phyloP scores from a whole-genome alignment of 2,888 invertebrate species.

The Hecatera dysodea region DNA sequence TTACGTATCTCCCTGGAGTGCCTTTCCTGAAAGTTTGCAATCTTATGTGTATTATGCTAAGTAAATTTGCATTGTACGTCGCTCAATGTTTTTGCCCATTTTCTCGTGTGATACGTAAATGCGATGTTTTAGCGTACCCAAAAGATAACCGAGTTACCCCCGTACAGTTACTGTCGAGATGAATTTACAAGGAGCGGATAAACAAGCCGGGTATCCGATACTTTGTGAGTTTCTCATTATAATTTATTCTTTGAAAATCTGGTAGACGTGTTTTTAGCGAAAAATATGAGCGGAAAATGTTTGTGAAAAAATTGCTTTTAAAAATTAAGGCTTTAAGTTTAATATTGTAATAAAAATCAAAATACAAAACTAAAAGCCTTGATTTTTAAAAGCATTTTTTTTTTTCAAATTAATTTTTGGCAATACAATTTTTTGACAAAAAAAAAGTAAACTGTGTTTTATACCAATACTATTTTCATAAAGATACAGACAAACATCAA shows the following conservation, averaged over 20 bases:
- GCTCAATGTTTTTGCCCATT: slow-evolving; percentile 68
- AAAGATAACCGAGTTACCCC: slow-evolving; percentile 74
- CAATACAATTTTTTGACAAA: slow-evolving; percentile 12
- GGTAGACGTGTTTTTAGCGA: slow-evolving; percentile 44
- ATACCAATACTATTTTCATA: no score
- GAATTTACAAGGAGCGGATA: slow-evolving; percentile 63
- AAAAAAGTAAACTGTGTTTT: no score
- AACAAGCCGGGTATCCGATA: slow-evolving; percentile 61
- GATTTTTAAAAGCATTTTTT: no score
- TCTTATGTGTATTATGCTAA: slow-evolving; percentile 73
- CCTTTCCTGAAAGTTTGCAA: slow-evolving; percentile 69
- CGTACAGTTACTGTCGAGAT: slow-evolving; percentile 59
- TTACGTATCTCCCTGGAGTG: slow-evolving; percentile 57
- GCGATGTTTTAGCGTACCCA: slow-evolving; percentile 68
- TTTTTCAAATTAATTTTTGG: no score
- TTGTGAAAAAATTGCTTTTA: slow-evolving; percentile 32
- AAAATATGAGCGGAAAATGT: slow-evolving; percentile 31
- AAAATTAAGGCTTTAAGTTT: slow-evolving; percentile 36
- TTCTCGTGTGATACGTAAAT: slow-evolving; percentile 68
- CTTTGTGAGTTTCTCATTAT: slow-evolving; percentile 64
- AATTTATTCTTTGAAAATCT: slow-evolving; percentile 62
- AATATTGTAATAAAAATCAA: no score
- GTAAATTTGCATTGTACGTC: slow-evolving; percentile 70
- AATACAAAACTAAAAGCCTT: no score
- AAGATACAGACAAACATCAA: not conserved